Base-by-base conservation (phyloP, 2,113 vertebrate genomes). In the Columbina picui region DNA sequence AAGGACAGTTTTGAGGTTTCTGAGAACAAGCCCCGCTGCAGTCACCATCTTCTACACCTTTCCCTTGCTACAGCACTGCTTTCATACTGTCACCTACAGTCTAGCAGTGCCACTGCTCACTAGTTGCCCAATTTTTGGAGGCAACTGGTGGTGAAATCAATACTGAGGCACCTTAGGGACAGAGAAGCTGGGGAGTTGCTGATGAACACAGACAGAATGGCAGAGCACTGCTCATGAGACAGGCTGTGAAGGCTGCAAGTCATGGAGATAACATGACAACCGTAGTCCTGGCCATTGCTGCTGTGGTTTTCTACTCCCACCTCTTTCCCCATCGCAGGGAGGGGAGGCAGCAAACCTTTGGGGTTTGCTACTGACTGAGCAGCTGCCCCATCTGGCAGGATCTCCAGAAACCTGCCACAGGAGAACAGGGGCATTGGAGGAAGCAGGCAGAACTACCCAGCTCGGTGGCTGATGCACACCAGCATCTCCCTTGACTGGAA, bases 391-490 rank as follows among this genome's bases (percentile, higher is more conserved):
- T 38, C 45, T 49, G 20, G 57, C 52, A 60, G 50, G 69, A 55
- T 19, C 39, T 8, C 45, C 45, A 52, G 53, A 57, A 71, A 77
- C 63, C 38, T 88, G 34, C 30, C 10, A 26, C 45, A 41, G 47
- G 50, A 45, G 14, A 47, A 27, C 56, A 22, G 30, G 34, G 30
- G 38, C 53, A n/a, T 14, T 52, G 19, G 36, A n/a, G 32, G 50
- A 26, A 64, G 19, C 19, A 41, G 56, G n/a, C 53, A 63, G 49
- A 56, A 68, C 29, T 7, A 30, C 23, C 32, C 36, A 41, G n/a
- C 3, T 12, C 21, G 1, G 21, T 1, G 9, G 23, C 12, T 13
- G 25, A 68, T 61, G 26, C 36, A 50, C 1, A 0, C 6, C 7
- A 2, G 43, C 6, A 0, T 14, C 45, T 61, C 63, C 52, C 57